These are phyloP conservation scores for Monarcha castaneiventris DNA, from an alignment of 2,113 vertebrate genomes.

Conservation along the genomic window DNA sequence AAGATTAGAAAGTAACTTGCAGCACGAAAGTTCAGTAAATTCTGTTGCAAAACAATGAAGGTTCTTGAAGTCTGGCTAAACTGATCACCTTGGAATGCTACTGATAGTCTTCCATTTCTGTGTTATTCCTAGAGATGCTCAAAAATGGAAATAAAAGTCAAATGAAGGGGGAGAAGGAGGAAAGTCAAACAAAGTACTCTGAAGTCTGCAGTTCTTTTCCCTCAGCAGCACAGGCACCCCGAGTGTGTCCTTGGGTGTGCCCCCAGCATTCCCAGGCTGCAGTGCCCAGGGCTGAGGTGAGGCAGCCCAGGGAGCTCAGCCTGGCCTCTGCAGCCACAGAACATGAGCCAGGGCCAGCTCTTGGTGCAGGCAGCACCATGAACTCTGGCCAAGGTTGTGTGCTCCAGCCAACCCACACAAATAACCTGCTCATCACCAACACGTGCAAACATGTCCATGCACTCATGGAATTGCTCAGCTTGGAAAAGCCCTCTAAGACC, in stretches of 20 bases:
- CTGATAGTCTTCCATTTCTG: neutral
- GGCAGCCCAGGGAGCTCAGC: neutral
- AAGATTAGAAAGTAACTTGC: neutral
- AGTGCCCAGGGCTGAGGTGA: neutral
- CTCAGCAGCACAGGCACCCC: fast-evolving
- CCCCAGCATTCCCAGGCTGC: neutral
- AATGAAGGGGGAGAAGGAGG: neutral
- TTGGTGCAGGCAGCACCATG: neutral
- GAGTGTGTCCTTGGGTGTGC: no score
- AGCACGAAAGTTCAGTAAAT: neutral
- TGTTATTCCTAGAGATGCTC: neutral
- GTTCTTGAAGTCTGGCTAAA: neutral
- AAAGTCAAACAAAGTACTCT: neutral
- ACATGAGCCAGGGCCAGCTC: fast-evolving
- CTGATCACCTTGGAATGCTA: neutral
- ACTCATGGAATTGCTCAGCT: fast-evolving
- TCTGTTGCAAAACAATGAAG: neutral
- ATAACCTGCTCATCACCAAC: fast-evolving
- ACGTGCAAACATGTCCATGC: fast-evolving
- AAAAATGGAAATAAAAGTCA: neutral
- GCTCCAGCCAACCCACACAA: neutral
- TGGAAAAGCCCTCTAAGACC: neutral
- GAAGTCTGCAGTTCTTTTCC: neutral
- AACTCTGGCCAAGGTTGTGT: neutral
- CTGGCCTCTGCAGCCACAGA: neutral